phyloP scores from a whole-genome alignment of 1,140 invertebrate species.

The Panulirus ornatus region DNA sequence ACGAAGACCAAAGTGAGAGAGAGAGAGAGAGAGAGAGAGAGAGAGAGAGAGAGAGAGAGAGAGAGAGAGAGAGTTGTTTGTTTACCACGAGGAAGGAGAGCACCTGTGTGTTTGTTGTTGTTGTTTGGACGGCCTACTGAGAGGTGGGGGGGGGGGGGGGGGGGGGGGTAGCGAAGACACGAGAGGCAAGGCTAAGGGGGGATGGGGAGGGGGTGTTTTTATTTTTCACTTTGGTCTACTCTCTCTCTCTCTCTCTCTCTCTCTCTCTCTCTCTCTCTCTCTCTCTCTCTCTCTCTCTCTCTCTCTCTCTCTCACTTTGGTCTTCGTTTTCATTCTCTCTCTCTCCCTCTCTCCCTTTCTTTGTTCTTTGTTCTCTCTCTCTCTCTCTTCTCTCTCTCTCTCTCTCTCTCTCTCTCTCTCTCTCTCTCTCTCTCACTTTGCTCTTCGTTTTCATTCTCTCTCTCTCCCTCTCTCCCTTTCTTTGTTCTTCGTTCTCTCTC shows the following conservation, averaged over 20 bases:
- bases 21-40: background rate
- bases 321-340: too few species aligned
- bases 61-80: background rate
- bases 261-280: background rate
- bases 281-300: background rate
- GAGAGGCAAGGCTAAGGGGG: background rate
- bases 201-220: background rate
- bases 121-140: background rate
- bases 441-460: background rate
- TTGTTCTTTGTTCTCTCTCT: background rate
- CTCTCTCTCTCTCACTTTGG: too few species aligned
- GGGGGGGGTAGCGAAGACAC: too few species aligned
- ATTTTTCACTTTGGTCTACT: background rate
- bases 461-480: slow-evolving; percentile 20
- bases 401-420: slow-evolving; percentile 14
- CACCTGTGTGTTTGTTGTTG: background rate
- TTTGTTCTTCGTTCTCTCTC: too few species aligned
- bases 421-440: background rate
- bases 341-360: too few species aligned
- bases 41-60: background rate
- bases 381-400: background rate
- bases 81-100: background rate
- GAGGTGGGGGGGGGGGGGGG: background rate
- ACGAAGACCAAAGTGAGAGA: background rate
- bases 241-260: too few species aligned